Base-by-base conservation (phyloP, 2,113 vertebrate genomes). In the Seriola rivoliana region DNA sequence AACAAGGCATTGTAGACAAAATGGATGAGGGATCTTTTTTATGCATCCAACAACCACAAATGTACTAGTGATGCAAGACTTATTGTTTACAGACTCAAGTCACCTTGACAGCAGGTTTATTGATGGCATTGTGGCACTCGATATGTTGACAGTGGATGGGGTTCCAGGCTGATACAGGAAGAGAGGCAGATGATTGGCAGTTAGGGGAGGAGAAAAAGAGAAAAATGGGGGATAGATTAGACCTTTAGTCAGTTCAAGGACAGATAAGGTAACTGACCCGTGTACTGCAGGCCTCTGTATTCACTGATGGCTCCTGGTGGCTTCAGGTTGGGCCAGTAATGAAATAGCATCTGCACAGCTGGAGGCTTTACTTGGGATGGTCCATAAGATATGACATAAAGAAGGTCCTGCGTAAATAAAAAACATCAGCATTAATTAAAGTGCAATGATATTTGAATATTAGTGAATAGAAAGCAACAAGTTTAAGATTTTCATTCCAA, bases 31-130 rank as follows among this genome's bases (percentile, higher is more conserved):
- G 17, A 23, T 52, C 8, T 13, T 23, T 29, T 63, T 48, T 23
- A 57, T 52, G 36, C 19, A 66, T 59, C 38, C 23, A 75, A 34
- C 17, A 71, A 25, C 9, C 34, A 77, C 44, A 32, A 46, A 64
- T 70, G 14, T 42, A 60, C 5, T 32, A 23, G 21, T 46, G 21
- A 54, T 66, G 23, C 25, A 52, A 78, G n/a, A 25, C 40, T 70
- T 66, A 1, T 48, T 58, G 21, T 72, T 64, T 36, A 64, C 1
- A 17, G 8, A 46, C 19, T 88, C 14, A 70, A 68, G 54, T 91
- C 97, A 99, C 98, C 98, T 99, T 99, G 58, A 99, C 98, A n/a
- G 98, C 98, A 65, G 98, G 98, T 82, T 99, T 99, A 93, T 99
- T 99, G 93, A 99, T 99, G 1, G 98, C 97, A 46, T 99, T 99